These are phyloP conservation scores for Trochalopteron elliotii DNA, from an alignment of 2,113 vertebrate genomes.

Conservation along the genomic window DNA sequence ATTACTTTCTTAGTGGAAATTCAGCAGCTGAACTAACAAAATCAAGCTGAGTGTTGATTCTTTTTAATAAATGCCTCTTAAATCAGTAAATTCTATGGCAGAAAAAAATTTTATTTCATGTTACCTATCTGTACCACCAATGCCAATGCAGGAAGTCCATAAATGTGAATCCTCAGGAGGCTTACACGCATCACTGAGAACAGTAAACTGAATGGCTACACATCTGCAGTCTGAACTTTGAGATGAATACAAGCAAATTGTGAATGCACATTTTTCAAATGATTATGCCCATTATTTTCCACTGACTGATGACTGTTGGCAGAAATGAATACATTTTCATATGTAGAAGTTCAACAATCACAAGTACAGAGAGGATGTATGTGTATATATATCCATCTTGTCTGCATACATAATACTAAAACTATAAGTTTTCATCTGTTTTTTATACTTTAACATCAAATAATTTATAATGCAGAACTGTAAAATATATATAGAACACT, in stretches of 20 bases:
- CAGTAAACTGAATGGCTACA: conserved; percentile 33
- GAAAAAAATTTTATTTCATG: neutral
- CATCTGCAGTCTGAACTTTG: conserved; percentile 23
- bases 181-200: neutral
- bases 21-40: conserved; percentile 20
- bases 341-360: neutral
- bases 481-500: conserved; percentile 34
- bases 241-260: conserved; percentile 25
- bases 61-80: neutral
- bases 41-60: neutral
- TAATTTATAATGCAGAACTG: conserved; percentile 56
- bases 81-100: neutral
- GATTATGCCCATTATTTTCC: neutral
- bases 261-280: conserved; percentile 38
- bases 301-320: conserved; percentile 21
- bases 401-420: conserved; percentile 5
- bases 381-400: neutral
- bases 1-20: conserved; percentile 14
- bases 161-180: conserved; percentile 23
- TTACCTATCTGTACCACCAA: neutral
- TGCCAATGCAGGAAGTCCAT: conserved; percentile 7
- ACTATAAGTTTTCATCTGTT: conserved; percentile 57
- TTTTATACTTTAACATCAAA: conserved; percentile 61
- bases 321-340: conserved; percentile 40
- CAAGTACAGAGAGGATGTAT: neutral